A percentile compares a stretch with the other conserved stretches of the same genome.
These are phyloP conservation scores for Drosophila insularis DNA, from an alignment of 1,140 invertebrate species.

Conservation along the genomic window DNA sequence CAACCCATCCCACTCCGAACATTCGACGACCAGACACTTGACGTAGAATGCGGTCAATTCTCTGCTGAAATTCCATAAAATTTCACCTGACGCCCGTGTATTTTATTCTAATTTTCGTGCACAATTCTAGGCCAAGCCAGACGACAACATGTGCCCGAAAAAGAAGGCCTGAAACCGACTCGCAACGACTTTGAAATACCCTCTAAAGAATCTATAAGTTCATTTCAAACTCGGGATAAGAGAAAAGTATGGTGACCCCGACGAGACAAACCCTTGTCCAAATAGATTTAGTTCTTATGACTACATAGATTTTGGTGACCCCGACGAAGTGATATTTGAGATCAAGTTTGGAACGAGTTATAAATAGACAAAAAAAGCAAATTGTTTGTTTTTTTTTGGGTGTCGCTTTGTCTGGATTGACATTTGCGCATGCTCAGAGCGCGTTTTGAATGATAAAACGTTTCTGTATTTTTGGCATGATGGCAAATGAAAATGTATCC, in stretches of 20 bases:
- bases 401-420: constrained; percentile 8
- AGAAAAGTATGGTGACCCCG: too few relatives aligned
- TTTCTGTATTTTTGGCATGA: neutral
- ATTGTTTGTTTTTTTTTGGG: constrained; percentile 21
- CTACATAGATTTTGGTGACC: too few relatives aligned
- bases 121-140: constrained; percentile 48
- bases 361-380: neutral
- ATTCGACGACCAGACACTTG: neutral
- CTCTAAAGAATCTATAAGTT: neutral
- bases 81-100: constrained; percentile 66
- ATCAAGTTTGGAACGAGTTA: neutral
- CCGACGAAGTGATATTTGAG: too few relatives aligned
- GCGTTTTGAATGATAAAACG: constrained; percentile 31
- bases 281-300: too few relatives aligned
- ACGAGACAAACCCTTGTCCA: too few relatives aligned
- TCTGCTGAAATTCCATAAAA: constrained; percentile 58
- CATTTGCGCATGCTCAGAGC: constrained; percentile 48
- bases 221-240: too few relatives aligned
- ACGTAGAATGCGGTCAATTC: constrained; percentile 67
- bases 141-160: constrained; percentile 43
- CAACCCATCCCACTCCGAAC: neutral
- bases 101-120: constrained; percentile 65
- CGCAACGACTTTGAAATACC: neutral
- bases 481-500: neutral
- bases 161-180: neutral